A percentile compares a stretch with the other conserved stretches of the same genome.
phyloP scores from a whole-genome alignment of 2,797 vertebrate species.

The Danio jaintianensis region DNA sequence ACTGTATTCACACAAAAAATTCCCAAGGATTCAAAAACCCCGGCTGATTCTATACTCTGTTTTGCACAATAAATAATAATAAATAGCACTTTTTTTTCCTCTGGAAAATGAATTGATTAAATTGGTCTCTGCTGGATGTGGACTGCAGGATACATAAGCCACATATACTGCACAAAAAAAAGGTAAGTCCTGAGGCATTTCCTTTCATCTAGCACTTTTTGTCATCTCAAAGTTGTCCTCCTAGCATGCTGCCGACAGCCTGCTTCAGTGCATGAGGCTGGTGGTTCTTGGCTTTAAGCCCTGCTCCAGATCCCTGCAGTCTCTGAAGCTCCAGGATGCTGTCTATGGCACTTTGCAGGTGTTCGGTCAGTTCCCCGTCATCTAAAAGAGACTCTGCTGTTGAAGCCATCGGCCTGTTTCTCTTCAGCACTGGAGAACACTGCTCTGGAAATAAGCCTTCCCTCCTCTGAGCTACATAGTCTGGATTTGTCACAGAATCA shows the following conservation, averaged over 20 bases:
- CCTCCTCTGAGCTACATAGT: slow-evolving; percentile 54
- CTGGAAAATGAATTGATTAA: background rate
- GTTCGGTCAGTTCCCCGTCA: slow-evolving; percentile 80
- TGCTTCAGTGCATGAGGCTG: slow-evolving; percentile 73
- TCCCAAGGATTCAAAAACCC: background rate
- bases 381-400: slow-evolving; percentile 69
- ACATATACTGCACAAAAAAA: slow-evolving; percentile 68
- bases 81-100: background rate
- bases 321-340: slow-evolving; percentile 85
- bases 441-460: slow-evolving; percentile 59
- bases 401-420: slow-evolving; percentile 68
- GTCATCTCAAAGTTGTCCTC: slow-evolving; percentile 72
- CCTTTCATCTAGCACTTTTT: background rate
- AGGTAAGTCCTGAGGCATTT: background rate
- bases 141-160: slow-evolving; percentile 39
- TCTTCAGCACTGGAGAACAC: slow-evolving; percentile 74
- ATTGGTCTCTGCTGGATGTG: background rate
- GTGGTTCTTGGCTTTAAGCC: slow-evolving; percentile 65
- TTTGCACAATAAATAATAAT: slow-evolving; percentile 4
- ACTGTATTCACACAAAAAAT: slow-evolving; percentile 69
- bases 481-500: slow-evolving; percentile 59
- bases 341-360: slow-evolving; percentile 86
- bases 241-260: slow-evolving; percentile 78
- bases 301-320: slow-evolving; percentile 75
- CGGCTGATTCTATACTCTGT: slow-evolving; percentile 47